These are phyloP conservation scores for Lerema accius DNA, from an alignment of 1,140 invertebrate genomes.

Conservation along the genomic window DNA sequence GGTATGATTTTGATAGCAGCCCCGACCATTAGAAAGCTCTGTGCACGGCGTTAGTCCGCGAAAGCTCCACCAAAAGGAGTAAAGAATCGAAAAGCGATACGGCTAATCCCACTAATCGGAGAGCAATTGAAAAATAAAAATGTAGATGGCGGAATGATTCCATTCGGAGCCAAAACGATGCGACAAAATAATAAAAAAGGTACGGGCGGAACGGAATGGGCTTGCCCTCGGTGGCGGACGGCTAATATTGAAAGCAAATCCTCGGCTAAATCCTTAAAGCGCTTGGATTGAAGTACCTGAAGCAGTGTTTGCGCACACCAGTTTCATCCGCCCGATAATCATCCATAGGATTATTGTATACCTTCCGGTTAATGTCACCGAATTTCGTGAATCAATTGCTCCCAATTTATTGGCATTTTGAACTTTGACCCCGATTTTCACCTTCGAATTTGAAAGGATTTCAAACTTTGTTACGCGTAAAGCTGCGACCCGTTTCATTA, in stretches of 20 bases:
- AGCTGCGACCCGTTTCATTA: not conserved
- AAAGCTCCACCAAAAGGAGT: conserved; percentile 75
- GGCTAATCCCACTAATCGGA: conserved; percentile 82
- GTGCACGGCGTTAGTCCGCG: conserved; percentile 66
- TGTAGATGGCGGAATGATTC: conserved; percentile 82
- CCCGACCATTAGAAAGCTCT: conserved; percentile 45
- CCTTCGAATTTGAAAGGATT: conserved; percentile 57
- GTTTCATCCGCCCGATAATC: conserved; percentile 67
- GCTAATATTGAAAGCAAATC: conserved; percentile 84
- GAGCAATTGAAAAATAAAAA: conserved; percentile 84
- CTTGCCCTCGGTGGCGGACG: conserved; percentile 71
- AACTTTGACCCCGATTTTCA: conserved; percentile 56
- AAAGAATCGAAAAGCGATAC: conserved; percentile 80
- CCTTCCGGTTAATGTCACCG: conserved; percentile 73
- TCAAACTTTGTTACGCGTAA: conserved; percentile 31
- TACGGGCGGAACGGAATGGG: conserved; percentile 74
- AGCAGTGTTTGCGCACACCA: conserved; percentile 69
- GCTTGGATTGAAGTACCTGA: conserved; percentile 80
- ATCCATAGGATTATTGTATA: conserved; percentile 79
- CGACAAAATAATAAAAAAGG: conserved; percentile 83
- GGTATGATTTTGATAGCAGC: conserved; percentile 17
- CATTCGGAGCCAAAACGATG: conserved; percentile 81
- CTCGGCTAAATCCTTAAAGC: conserved; percentile 83
- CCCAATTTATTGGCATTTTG: conserved; percentile 63
- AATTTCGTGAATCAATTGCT: conserved; percentile 74